A percentile compares a stretch with the other conserved stretches of the same genome.
phyloP scores from a whole-genome alignment of 2,888 invertebrate genomes.

The Dermolepida albohirtum region DNA sequence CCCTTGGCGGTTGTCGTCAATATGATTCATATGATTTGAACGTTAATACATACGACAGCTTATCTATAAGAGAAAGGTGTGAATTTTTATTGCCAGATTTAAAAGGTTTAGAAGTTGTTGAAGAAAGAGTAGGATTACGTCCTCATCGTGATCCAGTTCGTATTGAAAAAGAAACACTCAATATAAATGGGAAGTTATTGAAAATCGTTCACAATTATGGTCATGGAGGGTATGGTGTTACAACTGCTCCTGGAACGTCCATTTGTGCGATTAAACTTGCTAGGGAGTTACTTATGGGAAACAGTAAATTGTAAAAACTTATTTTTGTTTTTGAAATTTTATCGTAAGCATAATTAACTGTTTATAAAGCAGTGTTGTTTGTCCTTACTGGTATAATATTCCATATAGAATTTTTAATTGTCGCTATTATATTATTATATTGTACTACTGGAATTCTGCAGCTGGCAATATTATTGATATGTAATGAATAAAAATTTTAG shows the following conservation, averaged over 20 bases:
- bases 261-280: conserved; percentile 79
- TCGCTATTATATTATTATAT: no score
- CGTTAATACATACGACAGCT: conserved; percentile 78
- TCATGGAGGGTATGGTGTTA: conserved; percentile 94
- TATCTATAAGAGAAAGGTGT: conserved; percentile 84
- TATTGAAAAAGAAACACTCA: conserved; percentile 74
- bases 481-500: no score
- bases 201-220: conserved; percentile 94
- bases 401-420: no score
- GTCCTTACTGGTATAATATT: no score
- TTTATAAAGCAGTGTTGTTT: no score
- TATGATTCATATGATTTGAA: conserved; percentile 80
- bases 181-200: conserved; percentile 63
- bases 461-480: no score
- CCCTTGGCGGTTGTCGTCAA: conserved; percentile 88
- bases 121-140: conserved; percentile 81
- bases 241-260: conserved; percentile 89
- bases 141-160: conserved; percentile 82
- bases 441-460: no score
- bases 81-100: conserved; percentile 79
- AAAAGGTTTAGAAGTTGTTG: conserved; percentile 70
- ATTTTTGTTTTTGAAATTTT: background rate
- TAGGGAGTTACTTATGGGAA: conserved; percentile 66
- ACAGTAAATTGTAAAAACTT: conserved; percentile 57
- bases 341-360: no score